Conservation (phyloP, 1,140 invertebrate species). For the Pogonomyrmex barbatus region DNA sequence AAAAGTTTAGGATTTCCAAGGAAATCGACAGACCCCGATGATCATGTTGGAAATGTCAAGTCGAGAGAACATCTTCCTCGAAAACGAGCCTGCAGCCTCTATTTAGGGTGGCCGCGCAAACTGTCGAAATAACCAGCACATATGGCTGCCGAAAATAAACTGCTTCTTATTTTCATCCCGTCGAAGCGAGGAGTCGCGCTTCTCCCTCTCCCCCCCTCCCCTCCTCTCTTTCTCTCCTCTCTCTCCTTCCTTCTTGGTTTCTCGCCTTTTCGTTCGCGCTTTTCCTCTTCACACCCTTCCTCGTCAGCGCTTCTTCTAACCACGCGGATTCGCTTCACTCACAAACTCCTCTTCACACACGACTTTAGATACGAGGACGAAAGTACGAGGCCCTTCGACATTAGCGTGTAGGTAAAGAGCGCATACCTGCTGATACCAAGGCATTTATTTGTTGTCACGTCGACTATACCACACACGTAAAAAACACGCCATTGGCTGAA, state of each 20-base stretch:
- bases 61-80: constrained; percentile 71
- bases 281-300: constrained; percentile 31
- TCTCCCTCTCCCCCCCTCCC: background rate
- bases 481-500: constrained; percentile 16
- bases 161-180: constrained; percentile 84
- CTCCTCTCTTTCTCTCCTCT: background rate
- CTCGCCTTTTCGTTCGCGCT: constrained; percentile 14
- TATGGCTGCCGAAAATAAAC: constrained; percentile 85
- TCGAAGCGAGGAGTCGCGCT: constrained; percentile 73
- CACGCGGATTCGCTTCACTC: constrained; percentile 58
- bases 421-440: constrained; percentile 75
- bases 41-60: constrained; percentile 58
- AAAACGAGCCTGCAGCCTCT: constrained; percentile 64
- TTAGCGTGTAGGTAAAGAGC: constrained; percentile 71
- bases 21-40: constrained; percentile 30
- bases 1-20: constrained; percentile 16
- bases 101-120: constrained; percentile 74
- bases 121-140: constrained; percentile 85
- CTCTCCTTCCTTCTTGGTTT: constrained; percentile 13
- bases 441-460: constrained; percentile 79
- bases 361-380: constrained; percentile 50
- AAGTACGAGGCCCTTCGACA: constrained; percentile 46
- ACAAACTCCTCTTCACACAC: constrained; percentile 30
- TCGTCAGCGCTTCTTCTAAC: constrained; percentile 59
- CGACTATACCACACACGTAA: constrained; percentile 50